phyloP scores from a whole-genome alignment of 1,140 invertebrate species.

The Leptonema lineaticorne region DNA sequence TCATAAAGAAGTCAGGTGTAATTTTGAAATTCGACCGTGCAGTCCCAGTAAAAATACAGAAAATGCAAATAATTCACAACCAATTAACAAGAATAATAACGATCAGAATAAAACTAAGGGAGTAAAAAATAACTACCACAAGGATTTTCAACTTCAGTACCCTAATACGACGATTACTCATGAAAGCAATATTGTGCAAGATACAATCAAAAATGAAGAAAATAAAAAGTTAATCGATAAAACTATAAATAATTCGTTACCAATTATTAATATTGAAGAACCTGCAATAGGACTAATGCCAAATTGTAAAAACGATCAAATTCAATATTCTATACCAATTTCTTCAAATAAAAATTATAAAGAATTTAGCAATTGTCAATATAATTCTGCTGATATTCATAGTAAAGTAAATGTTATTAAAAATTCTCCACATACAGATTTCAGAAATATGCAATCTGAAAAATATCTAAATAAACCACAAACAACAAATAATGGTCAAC shows the following conservation, averaged over 20 bases:
- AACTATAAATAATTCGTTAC: not conserved
- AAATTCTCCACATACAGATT: not conserved
- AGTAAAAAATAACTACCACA: not conserved
- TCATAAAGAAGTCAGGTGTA: slow-evolving; percentile 56
- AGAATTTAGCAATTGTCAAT: not conserved
- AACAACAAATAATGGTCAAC: not conserved
- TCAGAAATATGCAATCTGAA: not conserved
- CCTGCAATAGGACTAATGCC: not conserved
- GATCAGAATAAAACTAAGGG: not conserved
- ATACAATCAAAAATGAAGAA: not conserved
- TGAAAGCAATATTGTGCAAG: not conserved
- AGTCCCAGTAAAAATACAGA: slow-evolving; percentile 45
- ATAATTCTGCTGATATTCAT: not conserved
- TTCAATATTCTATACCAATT: not conserved
- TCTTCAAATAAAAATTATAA: not conserved
- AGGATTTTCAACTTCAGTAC: not conserved
- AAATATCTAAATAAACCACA: not conserved
- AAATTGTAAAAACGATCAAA: not conserved
- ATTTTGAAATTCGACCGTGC: slow-evolving; percentile 57
- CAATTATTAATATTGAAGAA: not conserved
- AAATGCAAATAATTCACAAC: not conserved
- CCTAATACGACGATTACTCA: not conserved
- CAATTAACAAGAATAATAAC: not conserved
- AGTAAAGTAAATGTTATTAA: slow-evolving; percentile 1
- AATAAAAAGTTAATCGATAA: not conserved